A percentile compares a stretch with the other conserved stretches of the same genome.
phyloP scores from a whole-genome alignment of 2,888 invertebrate species.

The Cantharis lateralis region DNA sequence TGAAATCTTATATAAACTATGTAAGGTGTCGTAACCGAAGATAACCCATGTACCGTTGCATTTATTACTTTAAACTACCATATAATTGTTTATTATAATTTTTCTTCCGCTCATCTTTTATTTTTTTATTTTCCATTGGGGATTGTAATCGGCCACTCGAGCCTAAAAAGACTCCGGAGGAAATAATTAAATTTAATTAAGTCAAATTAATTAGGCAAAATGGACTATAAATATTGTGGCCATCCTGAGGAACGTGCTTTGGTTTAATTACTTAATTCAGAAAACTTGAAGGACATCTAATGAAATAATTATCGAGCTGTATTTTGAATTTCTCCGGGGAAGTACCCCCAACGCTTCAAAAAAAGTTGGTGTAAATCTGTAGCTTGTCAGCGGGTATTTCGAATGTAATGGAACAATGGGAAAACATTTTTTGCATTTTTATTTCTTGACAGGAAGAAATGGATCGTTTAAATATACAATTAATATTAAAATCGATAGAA shows the following conservation, averaged over 20 bases:
- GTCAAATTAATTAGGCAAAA: neutral
- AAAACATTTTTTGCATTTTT: neutral
- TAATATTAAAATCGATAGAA: neutral
- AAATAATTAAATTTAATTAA: neutral
- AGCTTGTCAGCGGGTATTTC: neutral
- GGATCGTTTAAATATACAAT: neutral
- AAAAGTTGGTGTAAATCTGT: neutral
- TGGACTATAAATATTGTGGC: neutral
- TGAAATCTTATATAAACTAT: constrained; percentile 3
- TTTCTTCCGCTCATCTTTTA: neutral
- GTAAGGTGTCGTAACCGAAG: constrained; percentile 2
- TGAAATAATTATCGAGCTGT: neutral
- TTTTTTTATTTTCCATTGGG: neutral
- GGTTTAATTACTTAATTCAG: neutral
- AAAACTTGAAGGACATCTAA: neutral
- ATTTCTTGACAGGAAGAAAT: neutral
- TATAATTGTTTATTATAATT: neutral
- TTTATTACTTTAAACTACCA: constrained; percentile 2
- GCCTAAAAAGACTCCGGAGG: neutral
- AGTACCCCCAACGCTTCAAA: neutral
- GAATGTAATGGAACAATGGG: neutral
- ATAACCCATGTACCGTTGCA: constrained; percentile 1
- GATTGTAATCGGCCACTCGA: neutral
- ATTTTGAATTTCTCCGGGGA: neutral
- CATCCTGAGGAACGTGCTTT: neutral